Evolutionary conservation across 2,113 vertebrate species (phyloP).

Genomic region (Marmota flaviventris): DNA sequence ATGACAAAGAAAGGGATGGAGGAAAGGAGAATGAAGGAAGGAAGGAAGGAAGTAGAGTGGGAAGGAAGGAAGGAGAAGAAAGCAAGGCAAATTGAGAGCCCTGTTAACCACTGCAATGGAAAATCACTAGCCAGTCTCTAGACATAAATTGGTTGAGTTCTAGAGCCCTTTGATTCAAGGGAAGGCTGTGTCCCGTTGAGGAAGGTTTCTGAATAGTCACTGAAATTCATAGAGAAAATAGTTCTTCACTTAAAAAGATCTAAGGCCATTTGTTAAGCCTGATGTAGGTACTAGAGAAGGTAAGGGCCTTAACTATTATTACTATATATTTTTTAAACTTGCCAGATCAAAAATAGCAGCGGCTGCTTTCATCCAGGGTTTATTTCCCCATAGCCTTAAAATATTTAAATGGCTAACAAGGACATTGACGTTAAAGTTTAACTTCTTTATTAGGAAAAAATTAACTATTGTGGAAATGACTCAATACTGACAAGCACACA

Average conservation of each 20-base stretch:
- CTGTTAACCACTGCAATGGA: background rate
- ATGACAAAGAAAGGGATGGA: rapidly evolving
- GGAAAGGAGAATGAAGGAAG: too few relatives aligned
- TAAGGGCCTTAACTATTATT: background rate
- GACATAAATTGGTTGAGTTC: background rate
- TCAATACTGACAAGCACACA: background rate
- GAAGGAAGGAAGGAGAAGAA: background rate
- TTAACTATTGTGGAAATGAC: background rate
- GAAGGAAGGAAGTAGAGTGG: too few relatives aligned
- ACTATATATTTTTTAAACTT: background rate
- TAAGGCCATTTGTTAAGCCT: background rate
- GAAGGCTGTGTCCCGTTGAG: background rate
- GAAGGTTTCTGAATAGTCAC: background rate
- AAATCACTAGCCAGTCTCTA: background rate
- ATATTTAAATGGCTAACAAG: background rate
- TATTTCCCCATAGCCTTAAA: background rate
- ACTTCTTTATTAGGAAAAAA: background rate
- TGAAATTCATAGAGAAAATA: background rate
- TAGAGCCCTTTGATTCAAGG: background rate
- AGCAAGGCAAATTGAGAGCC: background rate
- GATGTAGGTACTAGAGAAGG: background rate
- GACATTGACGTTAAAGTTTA: background rate
- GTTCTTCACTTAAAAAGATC: background rate
- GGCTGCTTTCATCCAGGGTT: background rate
- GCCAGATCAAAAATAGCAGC: background rate